Evolutionary conservation across 2,113 vertebrate genomes (phyloP), one percentile per base, ranked within the genome.

Genomic region (Pipa parva): DNA sequence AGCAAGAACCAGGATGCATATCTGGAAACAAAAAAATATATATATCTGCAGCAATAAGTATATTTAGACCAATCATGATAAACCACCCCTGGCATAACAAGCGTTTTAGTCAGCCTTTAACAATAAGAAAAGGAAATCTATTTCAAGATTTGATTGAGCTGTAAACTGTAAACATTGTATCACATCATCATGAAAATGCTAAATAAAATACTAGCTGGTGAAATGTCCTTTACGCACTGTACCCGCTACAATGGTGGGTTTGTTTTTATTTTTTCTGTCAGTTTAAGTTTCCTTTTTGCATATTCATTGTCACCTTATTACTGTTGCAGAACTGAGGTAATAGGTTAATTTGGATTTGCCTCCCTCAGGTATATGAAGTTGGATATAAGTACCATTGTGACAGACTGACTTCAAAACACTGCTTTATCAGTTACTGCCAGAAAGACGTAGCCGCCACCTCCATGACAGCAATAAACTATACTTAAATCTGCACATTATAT

Each of bases 201-300:
- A n/a, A n/a, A n/a, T n/a, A n/a, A n/a, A n/a, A n/a, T n/a, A n/a
- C n/a, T n/a, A n/a, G n/a, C n/a, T n/a, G n/a, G n/a, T n/a, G n/a
- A n/a, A 79, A 82, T 75, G 81, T 87, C 81, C 84, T 85, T 89
- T 86, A 84, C 84, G 85, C 81, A 83, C 84, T 78, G 63, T 80
- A 76, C 81, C 79, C 73, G 77, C 86, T 76, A 39, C 67, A 75
- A 71, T 75, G 82, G 71, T 76, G 36, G 84, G 75, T 79, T 81
- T 83, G 73, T 85, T 81, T 78, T 71, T 61, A 74, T 71, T 73
- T 55, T 64, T 77, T 77, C 75, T 78, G 78, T 81, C 72, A 54
- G 65, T 75, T 79, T 76, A 77, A 74, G 78, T 81, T 81, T 84
- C 80, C 77, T 78, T 65, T 70, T 76, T 74, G 61, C 77, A 70